These are phyloP conservation scores for Drosophila albomicans DNA, from an alignment of 1,140 invertebrate species.

Conservation along the genomic window DNA sequence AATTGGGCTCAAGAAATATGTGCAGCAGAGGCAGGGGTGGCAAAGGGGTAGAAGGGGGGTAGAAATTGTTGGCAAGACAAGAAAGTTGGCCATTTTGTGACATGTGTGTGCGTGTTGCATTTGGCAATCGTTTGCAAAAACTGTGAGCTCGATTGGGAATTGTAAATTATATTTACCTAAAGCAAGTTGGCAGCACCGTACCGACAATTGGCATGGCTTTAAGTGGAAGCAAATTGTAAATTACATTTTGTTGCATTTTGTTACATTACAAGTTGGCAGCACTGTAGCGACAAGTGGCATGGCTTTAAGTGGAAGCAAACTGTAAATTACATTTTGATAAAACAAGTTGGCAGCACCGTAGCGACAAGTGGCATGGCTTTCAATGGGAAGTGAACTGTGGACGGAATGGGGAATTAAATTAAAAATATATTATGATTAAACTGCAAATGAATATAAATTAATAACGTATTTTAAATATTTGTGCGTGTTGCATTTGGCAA, in stretches of 20 bases:
- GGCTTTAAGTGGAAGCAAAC: too few relatives aligned
- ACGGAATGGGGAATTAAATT: too few relatives aligned
- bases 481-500: constrained; percentile 18
- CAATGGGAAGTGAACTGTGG: too few relatives aligned
- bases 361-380: too few relatives aligned
- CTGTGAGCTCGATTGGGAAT: constrained; percentile 3
- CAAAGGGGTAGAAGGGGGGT: neutral
- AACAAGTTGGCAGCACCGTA: too few relatives aligned
- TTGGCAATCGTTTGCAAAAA: constrained; percentile 13
- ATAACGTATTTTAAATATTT: too few relatives aligned
- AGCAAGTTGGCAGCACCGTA: constrained; percentile 2
- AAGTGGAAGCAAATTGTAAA: neutral
- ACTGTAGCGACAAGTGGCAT: too few relatives aligned
- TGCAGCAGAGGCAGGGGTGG: neutral
- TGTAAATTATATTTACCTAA: neutral
- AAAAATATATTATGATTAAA: too few relatives aligned
- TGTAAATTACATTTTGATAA: too few relatives aligned
- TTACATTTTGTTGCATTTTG: neutral
- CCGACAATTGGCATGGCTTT: neutral
- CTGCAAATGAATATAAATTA: too few relatives aligned
- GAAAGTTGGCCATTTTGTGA: neutral
- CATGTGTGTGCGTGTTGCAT: constrained; percentile 15
- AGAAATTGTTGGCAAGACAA: constrained; percentile 7
- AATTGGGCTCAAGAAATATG: neutral
- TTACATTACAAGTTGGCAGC: too few relatives aligned